A percentile compares a stretch with the other conserved stretches of the same genome.
Conservation (phyloP, 2,888 invertebrate species). For the Drosophila helvetica region DNA sequence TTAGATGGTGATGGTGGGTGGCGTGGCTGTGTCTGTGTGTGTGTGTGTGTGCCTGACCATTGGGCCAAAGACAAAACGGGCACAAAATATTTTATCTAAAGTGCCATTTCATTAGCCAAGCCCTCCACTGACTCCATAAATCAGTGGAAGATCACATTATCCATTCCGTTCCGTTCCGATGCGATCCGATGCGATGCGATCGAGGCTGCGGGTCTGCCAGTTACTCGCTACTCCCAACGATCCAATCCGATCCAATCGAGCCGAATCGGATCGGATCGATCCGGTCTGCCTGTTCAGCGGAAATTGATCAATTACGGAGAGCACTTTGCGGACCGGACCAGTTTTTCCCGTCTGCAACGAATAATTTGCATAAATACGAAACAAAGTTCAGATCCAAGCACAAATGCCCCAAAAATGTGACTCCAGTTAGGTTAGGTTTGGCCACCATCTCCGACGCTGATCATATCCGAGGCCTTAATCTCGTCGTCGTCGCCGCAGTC, state of each 20-base stretch:
- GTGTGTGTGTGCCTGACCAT: conserved; percentile 4
- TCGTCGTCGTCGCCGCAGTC: conserved; percentile 41
- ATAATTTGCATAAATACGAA: conserved; percentile 69
- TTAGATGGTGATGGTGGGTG: conserved; percentile 18
- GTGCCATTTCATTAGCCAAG: conserved; percentile 69
- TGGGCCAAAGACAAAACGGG: conserved; percentile 12
- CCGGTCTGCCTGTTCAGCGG: conserved; percentile 63
- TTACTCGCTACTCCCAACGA: conserved; percentile 13
- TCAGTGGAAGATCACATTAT: conserved; percentile 67
- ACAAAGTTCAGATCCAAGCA: conserved; percentile 54
- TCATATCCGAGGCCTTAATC: conserved; percentile 60
- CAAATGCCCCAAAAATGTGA: conserved; percentile 37
- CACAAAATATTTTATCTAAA: conserved; percentile 33
- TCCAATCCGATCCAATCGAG: conserved; percentile 1
- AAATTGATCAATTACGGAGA: conserved; percentile 76
- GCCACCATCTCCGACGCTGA: conserved; percentile 39
- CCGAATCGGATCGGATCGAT: conserved; percentile 31
- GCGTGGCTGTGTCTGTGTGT: conserved; percentile 15
- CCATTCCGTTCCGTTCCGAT: conserved; percentile 29
- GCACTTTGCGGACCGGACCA: conserved; percentile 71
- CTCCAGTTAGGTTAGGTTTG: conserved; percentile 47
- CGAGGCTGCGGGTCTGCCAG: conserved; percentile 43
- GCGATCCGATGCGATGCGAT: conserved; percentile 10
- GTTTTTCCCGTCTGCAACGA: conserved; percentile 65
- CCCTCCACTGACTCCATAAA: conserved; percentile 51